Evolutionary conservation across 2,888 invertebrate species (phyloP).

Genomic region (Minunthozetes semirufus): DNA sequence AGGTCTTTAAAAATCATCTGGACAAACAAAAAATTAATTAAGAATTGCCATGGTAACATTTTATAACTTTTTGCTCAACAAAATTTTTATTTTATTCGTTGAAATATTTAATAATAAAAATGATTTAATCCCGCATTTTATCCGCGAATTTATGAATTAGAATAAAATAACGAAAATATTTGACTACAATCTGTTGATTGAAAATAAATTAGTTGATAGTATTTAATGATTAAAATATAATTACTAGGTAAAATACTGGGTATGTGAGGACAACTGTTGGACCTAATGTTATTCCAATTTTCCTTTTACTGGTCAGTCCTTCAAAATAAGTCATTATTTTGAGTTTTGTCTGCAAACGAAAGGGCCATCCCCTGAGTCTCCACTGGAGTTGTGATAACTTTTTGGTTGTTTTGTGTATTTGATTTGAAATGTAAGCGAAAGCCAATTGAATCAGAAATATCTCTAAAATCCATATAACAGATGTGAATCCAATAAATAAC

Average conservation of each 20-base stretch:
- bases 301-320: not conserved
- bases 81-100: no score
- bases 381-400: not conserved
- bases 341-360: not conserved
- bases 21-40: no score
- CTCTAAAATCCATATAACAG: not conserved
- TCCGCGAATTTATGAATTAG: not conserved
- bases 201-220: no score
- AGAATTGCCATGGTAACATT: no score
- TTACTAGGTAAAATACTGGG: not conserved
- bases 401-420: not conserved
- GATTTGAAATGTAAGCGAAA: not conserved
- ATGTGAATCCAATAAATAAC: not conserved
- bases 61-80: no score
- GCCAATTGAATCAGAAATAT: not conserved
- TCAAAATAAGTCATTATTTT: not conserved
- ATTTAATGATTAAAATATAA: no score
- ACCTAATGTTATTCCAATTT: not conserved
- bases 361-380: not conserved
- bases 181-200: not conserved
- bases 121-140: not conserved
- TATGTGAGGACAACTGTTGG: not conserved
- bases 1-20: no score
- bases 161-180: not conserved
- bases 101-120: no score